Percentiles rank a stretch among this genome's conserved stretches.
These are phyloP conservation scores for Catostomus latipinnis DNA, from an alignment of 2,797 vertebrate genomes.

Conservation along the genomic window DNA sequence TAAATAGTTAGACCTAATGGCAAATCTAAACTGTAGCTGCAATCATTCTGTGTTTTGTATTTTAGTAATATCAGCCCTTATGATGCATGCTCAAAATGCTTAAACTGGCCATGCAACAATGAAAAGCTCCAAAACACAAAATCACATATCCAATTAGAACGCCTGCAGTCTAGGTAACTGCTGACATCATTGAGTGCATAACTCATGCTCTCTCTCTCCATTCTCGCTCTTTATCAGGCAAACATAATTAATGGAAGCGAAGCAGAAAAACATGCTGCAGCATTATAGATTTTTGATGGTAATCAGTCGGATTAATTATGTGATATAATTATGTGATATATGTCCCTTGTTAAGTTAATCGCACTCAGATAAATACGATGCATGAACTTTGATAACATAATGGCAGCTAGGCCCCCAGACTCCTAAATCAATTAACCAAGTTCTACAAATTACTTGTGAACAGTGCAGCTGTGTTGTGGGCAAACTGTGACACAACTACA, in stretches of 20 bases:
- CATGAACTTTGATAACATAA: conserved; percentile 80
- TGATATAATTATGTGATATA: conserved; percentile 84
- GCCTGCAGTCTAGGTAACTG: conserved; percentile 26
- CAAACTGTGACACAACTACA: conserved; percentile 29
- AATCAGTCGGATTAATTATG: conserved; percentile 82
- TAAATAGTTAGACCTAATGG: conserved; percentile 5
- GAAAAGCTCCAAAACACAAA: not conserved
- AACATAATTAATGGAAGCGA: conserved; percentile 77
- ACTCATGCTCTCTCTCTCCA: conserved; percentile 36
- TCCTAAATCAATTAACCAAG: conserved; percentile 78
- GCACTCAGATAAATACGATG: conserved; percentile 77
- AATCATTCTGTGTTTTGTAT: not conserved
- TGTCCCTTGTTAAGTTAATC: conserved; percentile 82
- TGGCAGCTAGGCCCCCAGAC: conserved; percentile 71
- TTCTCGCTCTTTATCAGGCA: conserved; percentile 61
- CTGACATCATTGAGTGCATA: conserved; percentile 40
- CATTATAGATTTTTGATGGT: conserved; percentile 83
- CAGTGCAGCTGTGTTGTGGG: conserved; percentile 53
- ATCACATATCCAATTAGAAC: conserved; percentile 5
- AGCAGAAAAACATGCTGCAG: conserved; percentile 76
- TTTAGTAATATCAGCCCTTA: not conserved
- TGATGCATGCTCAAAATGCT: conserved; percentile 5
- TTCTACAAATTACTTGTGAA: conserved; percentile 66
- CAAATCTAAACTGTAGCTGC: not conserved
- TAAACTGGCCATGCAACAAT: not conserved